phyloP scores from a whole-genome alignment of 1,140 invertebrate species.

The Drosophila novamexicana region DNA sequence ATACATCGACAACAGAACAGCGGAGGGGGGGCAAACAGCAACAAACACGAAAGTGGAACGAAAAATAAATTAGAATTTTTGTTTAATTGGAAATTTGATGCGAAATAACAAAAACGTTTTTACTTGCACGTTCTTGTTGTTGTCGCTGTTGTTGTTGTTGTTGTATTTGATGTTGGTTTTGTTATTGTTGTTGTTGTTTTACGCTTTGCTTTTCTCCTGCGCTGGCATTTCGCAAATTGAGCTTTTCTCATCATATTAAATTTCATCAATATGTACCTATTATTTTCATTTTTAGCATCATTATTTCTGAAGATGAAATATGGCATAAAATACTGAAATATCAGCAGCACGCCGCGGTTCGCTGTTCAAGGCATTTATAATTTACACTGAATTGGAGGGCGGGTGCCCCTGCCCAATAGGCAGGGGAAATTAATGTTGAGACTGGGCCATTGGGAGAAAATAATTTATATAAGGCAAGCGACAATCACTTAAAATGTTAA shows the following conservation, averaged over 20 bases:
- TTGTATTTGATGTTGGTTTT: constrained; percentile 8
- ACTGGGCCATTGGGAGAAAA: neutral
- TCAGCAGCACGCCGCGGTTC: constrained; percentile 6
- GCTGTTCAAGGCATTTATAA: neutral
- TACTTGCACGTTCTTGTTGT: constrained; percentile 13
- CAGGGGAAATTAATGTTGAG: neutral
- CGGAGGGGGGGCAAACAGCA: neutral
- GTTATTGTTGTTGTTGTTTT: constrained; percentile 11
- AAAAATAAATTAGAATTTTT: constrained; percentile 77
- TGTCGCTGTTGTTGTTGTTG: constrained; percentile 1
- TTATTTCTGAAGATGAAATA: constrained; percentile 71
- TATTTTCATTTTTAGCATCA: constrained; percentile 64
- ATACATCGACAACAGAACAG: neutral
- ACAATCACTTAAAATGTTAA: too few relatives aligned
- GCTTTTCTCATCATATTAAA: constrained; percentile 75
- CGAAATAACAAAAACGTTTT: constrained; percentile 52
- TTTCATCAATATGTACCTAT: constrained; percentile 74
- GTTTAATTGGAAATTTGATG: constrained; percentile 82
- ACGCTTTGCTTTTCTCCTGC: constrained; percentile 9
- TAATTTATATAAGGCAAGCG: neutral
- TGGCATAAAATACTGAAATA: constrained; percentile 33
- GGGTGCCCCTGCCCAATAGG: neutral
- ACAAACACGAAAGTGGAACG: constrained; percentile 12
- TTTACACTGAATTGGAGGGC: constrained; percentile 1
- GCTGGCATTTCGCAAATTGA: constrained; percentile 57